Evolutionary conservation across 1,140 invertebrate species (phyloP).

Genomic region (Drosophila triauraria): DNA sequence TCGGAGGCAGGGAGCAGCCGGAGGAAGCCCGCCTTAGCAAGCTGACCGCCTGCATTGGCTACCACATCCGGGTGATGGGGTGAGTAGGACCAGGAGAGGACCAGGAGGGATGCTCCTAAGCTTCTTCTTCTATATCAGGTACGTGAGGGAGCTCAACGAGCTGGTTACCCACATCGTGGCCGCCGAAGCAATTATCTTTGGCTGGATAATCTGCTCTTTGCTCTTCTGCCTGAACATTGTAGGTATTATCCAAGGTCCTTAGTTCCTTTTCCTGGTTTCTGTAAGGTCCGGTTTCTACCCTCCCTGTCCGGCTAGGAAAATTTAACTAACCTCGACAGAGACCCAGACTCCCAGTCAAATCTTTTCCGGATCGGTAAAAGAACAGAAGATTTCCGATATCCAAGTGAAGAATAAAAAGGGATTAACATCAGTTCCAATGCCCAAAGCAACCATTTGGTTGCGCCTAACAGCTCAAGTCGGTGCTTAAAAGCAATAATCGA

Average conservation of each 20-base stretch:
- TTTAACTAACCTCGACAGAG: too few species aligned
- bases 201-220: slow-evolving; percentile 64
- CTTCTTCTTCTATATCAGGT: slow-evolving; percentile 48
- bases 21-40: slow-evolving; percentile 27
- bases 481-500: too few species aligned
- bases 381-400: too few species aligned
- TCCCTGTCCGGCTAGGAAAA: too few species aligned
- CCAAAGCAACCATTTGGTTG: too few species aligned
- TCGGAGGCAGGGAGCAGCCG: slow-evolving; percentile 10
- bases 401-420: too few species aligned
- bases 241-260: slow-evolving; percentile 8
- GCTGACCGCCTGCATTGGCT: slow-evolving; percentile 58
- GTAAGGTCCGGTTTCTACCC: too few species aligned
- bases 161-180: slow-evolving; percentile 68
- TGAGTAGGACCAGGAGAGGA: neutral
- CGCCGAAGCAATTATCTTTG: slow-evolving; percentile 75
- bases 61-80: slow-evolving; percentile 47
- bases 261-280: too few species aligned
- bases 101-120: neutral
- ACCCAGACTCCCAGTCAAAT: too few species aligned
- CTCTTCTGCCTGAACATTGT: slow-evolving; percentile 80
- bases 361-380: too few species aligned
- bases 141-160: slow-evolving; percentile 59
- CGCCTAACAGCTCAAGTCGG: too few species aligned
- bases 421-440: too few species aligned